Conservation (phyloP, 2,797 vertebrate genomes). For the Poeciliopsis presidionis region DNA sequence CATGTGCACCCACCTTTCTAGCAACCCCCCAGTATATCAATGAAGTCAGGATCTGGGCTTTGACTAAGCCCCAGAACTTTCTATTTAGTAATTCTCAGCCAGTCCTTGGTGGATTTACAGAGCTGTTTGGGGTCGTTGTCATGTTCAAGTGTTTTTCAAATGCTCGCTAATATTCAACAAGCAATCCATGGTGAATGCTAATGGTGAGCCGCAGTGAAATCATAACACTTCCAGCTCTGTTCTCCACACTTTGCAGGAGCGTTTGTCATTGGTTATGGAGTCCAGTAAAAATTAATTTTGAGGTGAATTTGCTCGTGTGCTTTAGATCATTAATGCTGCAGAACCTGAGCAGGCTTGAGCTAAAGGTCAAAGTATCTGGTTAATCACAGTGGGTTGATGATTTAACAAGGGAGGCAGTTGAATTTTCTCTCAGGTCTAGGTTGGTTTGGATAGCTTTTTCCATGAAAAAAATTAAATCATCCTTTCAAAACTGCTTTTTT, state of each 20-base stretch:
- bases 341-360: background rate
- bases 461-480: background rate
- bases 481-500: background rate
- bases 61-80: background rate
- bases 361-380: background rate
- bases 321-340: background rate
- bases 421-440: background rate
- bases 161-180: background rate
- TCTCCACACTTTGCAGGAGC: background rate
- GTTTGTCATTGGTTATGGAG: background rate
- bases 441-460: background rate
- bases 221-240: background rate
- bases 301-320: background rate
- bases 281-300: background rate
- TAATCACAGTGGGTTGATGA: background rate
- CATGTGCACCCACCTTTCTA: background rate
- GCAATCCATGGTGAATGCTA: background rate
- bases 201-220: background rate
- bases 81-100: background rate
- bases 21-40: background rate
- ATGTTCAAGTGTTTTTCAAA: background rate
- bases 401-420: background rate
- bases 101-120: background rate
- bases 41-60: background rate
- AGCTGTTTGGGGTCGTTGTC: background rate